These are phyloP conservation scores for Thripadectes ignobilis DNA, from an alignment of 2,797 vertebrate genomes.

Conservation along the genomic window DNA sequence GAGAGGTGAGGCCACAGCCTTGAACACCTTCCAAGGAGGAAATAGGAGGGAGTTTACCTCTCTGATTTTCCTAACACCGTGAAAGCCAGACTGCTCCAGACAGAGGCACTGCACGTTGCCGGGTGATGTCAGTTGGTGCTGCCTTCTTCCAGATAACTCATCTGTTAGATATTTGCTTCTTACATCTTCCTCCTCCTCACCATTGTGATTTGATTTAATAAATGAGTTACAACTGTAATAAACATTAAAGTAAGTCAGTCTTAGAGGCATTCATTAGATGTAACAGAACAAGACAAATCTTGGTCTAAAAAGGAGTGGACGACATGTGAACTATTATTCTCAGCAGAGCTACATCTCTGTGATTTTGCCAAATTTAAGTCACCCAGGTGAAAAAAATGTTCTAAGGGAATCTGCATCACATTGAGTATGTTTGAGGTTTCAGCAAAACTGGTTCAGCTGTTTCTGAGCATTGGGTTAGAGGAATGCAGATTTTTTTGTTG, in stretches of 20 bases:
- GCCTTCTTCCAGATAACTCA: slow-evolving; percentile 40
- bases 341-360: not conserved
- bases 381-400: not conserved
- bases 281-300: slow-evolving; percentile 17
- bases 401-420: not conserved
- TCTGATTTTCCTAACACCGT: slow-evolving; percentile 19
- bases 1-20: slow-evolving; percentile 48
- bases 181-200: slow-evolving; percentile 10
- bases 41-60: slow-evolving; percentile 48
- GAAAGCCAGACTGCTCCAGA: slow-evolving; percentile 52
- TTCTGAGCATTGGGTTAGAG: not conserved
- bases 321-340: not conserved
- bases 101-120: not conserved
- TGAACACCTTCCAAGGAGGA: slow-evolving; percentile 63
- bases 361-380: slow-evolving; percentile 19
- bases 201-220: not conserved
- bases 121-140: slow-evolving; percentile 43
- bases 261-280: not conserved
- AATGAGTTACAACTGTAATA: not conserved
- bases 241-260: not conserved
- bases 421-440: not conserved
- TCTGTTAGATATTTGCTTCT: slow-evolving; percentile 32
- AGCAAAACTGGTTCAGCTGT: not conserved
- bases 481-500: not conserved
- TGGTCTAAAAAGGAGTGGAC: not conserved